These are phyloP conservation scores for Tetropium fuscum DNA, from an alignment of 2,888 invertebrate species.

Conservation along the genomic window DNA sequence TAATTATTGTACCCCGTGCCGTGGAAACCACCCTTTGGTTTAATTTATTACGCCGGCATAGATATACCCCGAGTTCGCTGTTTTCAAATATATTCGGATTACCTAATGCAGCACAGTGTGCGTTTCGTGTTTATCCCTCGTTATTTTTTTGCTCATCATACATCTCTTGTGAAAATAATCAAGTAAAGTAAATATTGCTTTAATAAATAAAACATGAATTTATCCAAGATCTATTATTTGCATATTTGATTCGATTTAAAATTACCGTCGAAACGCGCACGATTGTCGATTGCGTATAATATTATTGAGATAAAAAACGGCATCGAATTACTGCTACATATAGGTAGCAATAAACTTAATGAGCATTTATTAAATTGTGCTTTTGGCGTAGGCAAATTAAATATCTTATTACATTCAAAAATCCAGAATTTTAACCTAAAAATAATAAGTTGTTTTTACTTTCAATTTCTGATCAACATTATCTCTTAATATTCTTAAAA, in stretches of 20 bases:
- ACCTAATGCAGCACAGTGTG: constrained; percentile 51
- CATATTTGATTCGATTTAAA: constrained; percentile 65
- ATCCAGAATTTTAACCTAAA: no score
- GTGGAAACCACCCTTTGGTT: constrained; percentile 46
- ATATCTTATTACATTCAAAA: constrained; percentile 34
- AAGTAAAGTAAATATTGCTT: constrained; percentile 66
- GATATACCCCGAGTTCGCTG: constrained; percentile 27
- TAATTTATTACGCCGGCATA: constrained; percentile 47
- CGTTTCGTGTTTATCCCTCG: constrained; percentile 60
- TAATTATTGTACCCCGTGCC: constrained; percentile 54
- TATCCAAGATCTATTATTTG: constrained; percentile 65
- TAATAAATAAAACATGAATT: constrained; percentile 66
- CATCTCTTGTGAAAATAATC: constrained; percentile 61
- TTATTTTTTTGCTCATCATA: constrained; percentile 56
- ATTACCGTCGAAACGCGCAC: constrained; percentile 52
- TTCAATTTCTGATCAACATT: no score
- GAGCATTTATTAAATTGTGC: constrained; percentile 38
- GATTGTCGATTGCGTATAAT: constrained; percentile 42
- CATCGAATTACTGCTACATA: constrained; percentile 40
- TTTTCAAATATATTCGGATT: constrained; percentile 44
- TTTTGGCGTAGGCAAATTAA: constrained; percentile 37
- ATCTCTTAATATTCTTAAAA: no score
- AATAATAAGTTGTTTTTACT: no score
- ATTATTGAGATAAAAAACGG: constrained; percentile 35
- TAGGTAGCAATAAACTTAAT: constrained; percentile 44